Evolutionary conservation across 2,113 vertebrate genomes (phyloP).

Genomic region (Melanerpes aurifrons): DNA sequence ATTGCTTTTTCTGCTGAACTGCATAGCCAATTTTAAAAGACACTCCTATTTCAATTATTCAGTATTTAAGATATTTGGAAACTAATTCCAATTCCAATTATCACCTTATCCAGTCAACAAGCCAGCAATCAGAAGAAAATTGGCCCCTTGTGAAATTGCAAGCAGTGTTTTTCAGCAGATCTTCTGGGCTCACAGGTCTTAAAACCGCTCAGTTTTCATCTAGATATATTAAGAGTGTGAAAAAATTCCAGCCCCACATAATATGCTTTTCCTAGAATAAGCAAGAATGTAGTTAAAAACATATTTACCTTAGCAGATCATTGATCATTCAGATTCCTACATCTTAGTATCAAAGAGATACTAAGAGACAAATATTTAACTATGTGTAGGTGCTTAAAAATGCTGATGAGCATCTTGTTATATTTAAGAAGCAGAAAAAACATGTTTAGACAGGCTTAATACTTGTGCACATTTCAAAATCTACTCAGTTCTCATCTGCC

Average conservation of each 20-base stretch:
- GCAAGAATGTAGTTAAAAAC: background rate
- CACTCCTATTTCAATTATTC: background rate
- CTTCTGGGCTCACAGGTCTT: background rate
- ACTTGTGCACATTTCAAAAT: background rate
- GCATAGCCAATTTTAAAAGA: constrained; percentile 16
- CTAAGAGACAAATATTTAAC: background rate
- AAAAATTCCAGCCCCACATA: background rate
- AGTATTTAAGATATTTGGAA: background rate
- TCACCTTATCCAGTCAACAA: background rate
- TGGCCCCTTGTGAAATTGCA: background rate
- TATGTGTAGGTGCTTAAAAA: background rate
- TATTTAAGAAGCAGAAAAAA: background rate
- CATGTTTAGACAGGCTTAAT: background rate
- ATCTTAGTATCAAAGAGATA: background rate
- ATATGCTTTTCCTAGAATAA: background rate
- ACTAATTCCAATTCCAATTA: background rate
- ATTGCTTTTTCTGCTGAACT: constrained; percentile 37
- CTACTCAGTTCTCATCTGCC: background rate
- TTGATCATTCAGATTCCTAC: accelerated
- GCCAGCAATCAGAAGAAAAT: background rate
- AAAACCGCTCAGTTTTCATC: background rate
- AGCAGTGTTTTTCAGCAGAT: background rate
- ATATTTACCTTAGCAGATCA: background rate
- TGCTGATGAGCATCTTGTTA: background rate
- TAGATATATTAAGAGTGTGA: background rate